phyloP scores from a whole-genome alignment of 2,888 invertebrate genomes.

The Oxyteleia sp. region DNA sequence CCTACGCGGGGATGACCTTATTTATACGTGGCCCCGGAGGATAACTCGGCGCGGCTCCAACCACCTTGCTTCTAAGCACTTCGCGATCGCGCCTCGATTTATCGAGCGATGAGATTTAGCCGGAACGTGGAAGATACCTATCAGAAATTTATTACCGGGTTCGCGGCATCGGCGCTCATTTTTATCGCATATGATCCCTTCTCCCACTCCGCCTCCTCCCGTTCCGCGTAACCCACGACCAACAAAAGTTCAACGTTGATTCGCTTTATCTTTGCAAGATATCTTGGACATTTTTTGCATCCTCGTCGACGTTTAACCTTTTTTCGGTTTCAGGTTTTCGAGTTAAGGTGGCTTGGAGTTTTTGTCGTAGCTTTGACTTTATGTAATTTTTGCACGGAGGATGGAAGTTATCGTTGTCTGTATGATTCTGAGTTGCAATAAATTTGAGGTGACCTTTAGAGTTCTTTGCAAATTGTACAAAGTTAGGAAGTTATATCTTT shows the following conservation, averaged over 20 bases:
- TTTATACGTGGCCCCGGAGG: slow-evolving; percentile 77
- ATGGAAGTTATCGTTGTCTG: no score
- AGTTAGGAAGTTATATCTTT: no score
- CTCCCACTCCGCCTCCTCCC: slow-evolving; percentile 44
- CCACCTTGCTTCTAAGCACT: slow-evolving; percentile 74
- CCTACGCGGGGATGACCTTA: slow-evolving; percentile 71
- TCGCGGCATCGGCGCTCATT: slow-evolving; percentile 57
- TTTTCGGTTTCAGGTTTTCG: neutral
- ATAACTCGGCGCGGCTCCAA: slow-evolving; percentile 78
- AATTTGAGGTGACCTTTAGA: no score
- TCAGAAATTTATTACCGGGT: slow-evolving; percentile 77
- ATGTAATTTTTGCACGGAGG: no score
- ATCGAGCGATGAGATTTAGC: slow-evolving; percentile 81
- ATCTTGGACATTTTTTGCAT: slow-evolving; percentile 30
- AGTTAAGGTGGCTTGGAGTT: no score
- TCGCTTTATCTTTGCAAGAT: slow-evolving; percentile 34
- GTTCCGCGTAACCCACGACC: neutral
- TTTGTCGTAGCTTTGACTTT: no score
- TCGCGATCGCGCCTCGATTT: slow-evolving; percentile 75
- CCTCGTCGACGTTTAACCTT: neutral
- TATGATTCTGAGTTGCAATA: no score
- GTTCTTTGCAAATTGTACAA: no score
- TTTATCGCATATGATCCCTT: slow-evolving; percentile 50
- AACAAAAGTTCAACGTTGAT: slow-evolving; percentile 36
- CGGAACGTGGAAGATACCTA: slow-evolving; percentile 76